Evolutionary conservation across 1,140 invertebrate genomes (phyloP).

Genomic region (Drosophila ficusphila): DNA sequence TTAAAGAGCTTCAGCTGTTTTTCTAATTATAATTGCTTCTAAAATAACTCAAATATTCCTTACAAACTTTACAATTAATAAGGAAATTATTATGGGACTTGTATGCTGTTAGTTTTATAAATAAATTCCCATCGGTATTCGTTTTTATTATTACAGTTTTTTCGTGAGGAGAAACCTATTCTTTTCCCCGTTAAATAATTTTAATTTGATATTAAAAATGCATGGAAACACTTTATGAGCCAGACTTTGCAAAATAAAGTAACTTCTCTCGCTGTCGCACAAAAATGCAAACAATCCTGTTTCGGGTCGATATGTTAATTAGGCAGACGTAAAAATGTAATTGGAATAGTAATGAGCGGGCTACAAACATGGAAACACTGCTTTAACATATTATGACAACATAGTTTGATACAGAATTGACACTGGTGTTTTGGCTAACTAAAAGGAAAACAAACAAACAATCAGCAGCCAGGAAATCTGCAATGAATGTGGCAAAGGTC

Average conservation of each 20-base stretch:
- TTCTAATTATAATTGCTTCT: no score
- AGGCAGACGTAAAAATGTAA: background rate
- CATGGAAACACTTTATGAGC: background rate
- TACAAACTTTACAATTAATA: no score
- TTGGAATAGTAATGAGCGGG: constrained; percentile 3
- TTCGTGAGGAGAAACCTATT: no score
- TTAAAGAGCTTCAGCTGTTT: no score
- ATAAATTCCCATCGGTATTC: no score
- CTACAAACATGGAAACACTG: background rate
- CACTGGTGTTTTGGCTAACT: background rate
- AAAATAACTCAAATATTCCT: no score
- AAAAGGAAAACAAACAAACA: background rate
- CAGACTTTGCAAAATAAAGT: background rate
- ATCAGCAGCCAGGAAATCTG: background rate
- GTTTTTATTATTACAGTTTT: no score
- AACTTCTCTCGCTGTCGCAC: background rate
- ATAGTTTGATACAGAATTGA: background rate
- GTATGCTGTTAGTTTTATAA: no score
- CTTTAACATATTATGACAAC: background rate
- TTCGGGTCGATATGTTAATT: background rate
- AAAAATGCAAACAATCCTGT: background rate
- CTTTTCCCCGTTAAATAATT: no score
- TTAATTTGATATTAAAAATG: background rate
- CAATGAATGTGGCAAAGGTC: background rate
- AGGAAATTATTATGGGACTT: no score